Conservation (phyloP, 2,888 invertebrate genomes). For the Ariolimax columbianus region DNA sequence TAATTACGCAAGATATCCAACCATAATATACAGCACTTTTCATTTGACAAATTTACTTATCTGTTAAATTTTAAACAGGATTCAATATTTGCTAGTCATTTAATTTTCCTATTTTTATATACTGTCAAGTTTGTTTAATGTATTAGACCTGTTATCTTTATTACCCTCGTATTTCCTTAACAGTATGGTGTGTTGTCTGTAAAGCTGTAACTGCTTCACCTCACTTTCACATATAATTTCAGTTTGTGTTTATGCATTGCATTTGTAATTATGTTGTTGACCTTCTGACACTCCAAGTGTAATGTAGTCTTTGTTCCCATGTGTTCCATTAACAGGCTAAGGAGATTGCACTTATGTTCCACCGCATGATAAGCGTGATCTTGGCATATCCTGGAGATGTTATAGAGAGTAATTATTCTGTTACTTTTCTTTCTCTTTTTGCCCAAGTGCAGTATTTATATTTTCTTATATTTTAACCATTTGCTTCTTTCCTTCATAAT, state of each 20-base stretch:
- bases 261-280: not conserved
- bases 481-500: not conserved
- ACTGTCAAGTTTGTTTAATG: not conserved
- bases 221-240: not conserved
- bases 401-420: slow-evolving; percentile 50
- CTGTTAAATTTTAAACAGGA: not conserved
- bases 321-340: slow-evolving; percentile 82
- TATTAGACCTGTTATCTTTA: not conserved
- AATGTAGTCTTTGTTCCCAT: slow-evolving; percentile 28
- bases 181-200: not conserved
- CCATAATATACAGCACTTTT: too few relatives aligned
- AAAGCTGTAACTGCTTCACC: not conserved
- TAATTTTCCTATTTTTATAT: not conserved
- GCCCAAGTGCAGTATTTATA: not conserved
- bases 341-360: slow-evolving; percentile 87
- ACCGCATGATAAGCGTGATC: slow-evolving; percentile 88
- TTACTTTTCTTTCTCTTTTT: not conserved
- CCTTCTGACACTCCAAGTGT: not conserved
- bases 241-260: not conserved
- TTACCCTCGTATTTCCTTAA: not conserved
- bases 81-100: not conserved
- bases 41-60: too few relatives aligned
- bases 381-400: slow-evolving; percentile 70
- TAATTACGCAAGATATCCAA: too few relatives aligned
- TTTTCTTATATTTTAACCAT: not conserved